Evolutionary conservation across 2,888 invertebrate species (phyloP), one percentile per base, ranked within the genome.

Genomic region (Yponomeuta plumbellus): DNA sequence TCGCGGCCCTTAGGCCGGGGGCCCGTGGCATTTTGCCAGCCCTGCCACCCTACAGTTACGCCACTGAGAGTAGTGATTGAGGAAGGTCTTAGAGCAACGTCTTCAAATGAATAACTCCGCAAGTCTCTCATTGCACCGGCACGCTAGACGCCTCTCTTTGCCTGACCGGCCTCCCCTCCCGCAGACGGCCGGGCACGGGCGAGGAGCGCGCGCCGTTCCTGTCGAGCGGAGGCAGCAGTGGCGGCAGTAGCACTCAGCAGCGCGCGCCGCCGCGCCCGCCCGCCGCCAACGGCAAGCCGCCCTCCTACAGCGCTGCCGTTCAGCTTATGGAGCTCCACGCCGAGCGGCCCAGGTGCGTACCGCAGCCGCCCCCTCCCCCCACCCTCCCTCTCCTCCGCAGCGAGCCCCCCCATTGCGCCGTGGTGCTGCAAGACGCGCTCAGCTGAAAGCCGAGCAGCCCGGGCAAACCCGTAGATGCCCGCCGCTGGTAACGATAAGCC

Each of bases 171-270:
- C 5, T 13, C 2, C 5, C 44, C 17, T 2, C 23, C 20, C 26
- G 22, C 89, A 95, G 95, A 85, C 94, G 95, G 72, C 94, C 95
- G 80, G 96, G 95, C 76, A 94, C 94, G 69, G 96, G 96, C 82
- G 97, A 97, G 84, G 97, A 97, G 82, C 96, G 96, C 70, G 97
- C 96, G 71, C 95, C 96, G 69, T 96, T 95, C 89, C 91, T 96
- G 74, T 95, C 95, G 65, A 76, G 76, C 69, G 91, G 80, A 78
- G 66, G 66, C 70, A 67, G 67, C 85, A 84, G 70, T 84, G 90
- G 71, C 78, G 89, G 74, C 83, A 52, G 83, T 72, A 91, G 91
- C 72, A 91, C 89, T 68, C 92, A 92, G 71, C 80, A 89, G 74
- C 88, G 92, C 80, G 83, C 92, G 69, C 75, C 91, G 83, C 85